phyloP scores from a whole-genome alignment of 2,797 vertebrate species.

The Nyctibius grandis region DNA sequence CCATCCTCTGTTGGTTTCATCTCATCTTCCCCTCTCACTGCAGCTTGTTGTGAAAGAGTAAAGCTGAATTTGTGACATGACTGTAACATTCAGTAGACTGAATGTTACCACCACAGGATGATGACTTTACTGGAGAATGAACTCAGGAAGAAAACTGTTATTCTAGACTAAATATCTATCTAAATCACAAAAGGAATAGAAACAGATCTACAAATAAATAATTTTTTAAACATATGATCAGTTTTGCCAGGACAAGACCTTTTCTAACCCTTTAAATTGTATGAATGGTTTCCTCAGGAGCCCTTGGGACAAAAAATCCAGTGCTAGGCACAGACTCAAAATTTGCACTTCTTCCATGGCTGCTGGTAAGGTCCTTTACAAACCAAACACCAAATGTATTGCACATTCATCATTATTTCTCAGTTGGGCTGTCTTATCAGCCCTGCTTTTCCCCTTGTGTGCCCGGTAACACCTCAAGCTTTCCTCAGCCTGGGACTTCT shows the following conservation, averaged over 20 bases:
- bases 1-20: background rate
- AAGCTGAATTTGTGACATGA: background rate
- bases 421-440: background rate
- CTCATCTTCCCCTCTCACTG: background rate
- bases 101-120: background rate
- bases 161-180: background rate
- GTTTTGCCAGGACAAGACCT: background rate
- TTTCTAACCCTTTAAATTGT: background rate
- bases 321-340: background rate
- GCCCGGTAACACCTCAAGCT: background rate
- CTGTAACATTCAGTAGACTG: background rate
- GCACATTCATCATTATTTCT: background rate
- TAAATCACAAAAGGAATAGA: slow-evolving; percentile 7
- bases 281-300: slow-evolving; percentile 12
- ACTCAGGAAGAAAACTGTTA: background rate
- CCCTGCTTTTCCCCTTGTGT: background rate
- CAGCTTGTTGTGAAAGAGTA: background rate
- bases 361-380: background rate
- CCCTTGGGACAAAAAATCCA: slow-evolving; percentile 13
- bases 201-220: background rate
- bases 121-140: background rate
- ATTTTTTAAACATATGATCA: background rate
- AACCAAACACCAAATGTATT: background rate
- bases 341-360: background rate
- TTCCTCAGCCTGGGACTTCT: background rate